Percentiles rank a stretch among this genome's conserved stretches.
Conservation (phyloP, 2,113 vertebrate genomes). For the Narcine bancroftii region DNA sequence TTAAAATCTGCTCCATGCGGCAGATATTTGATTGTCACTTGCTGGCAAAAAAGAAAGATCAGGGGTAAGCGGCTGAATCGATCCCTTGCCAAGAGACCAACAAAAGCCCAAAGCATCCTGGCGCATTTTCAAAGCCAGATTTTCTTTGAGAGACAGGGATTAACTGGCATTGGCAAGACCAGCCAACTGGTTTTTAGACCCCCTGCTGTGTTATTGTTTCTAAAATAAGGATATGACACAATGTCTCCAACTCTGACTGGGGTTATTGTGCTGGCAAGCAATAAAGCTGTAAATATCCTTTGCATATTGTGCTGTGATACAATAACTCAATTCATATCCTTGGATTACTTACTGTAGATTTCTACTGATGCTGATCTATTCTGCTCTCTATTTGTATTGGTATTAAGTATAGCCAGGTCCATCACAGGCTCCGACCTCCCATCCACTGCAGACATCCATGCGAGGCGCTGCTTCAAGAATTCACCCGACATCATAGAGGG, state of each 20-base stretch:
- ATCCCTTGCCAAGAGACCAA: neutral
- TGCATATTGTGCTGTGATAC: neutral
- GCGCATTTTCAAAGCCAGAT: neutral
- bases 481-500: too few relatives aligned
- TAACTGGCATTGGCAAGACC: neutral
- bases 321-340: neutral
- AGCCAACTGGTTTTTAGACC: neutral
- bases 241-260: neutral
- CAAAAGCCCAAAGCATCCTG: conserved; percentile 9
- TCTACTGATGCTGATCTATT: neutral
- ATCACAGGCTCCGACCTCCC: too few relatives aligned
- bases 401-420: too few relatives aligned
- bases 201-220: neutral
- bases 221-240: neutral
- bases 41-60: neutral
- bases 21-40: neutral
- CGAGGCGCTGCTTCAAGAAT: too few relatives aligned
- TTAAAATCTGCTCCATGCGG: neutral
- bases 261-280: neutral
- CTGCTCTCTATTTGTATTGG: neutral
- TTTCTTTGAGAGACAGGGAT: neutral
- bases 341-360: too few relatives aligned
- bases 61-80: neutral
- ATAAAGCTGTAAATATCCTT: neutral
- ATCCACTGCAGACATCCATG: too few relatives aligned